Evolutionary conservation across 1,140 invertebrate genomes (phyloP).

Genomic region (Drosophila rufa): DNA sequence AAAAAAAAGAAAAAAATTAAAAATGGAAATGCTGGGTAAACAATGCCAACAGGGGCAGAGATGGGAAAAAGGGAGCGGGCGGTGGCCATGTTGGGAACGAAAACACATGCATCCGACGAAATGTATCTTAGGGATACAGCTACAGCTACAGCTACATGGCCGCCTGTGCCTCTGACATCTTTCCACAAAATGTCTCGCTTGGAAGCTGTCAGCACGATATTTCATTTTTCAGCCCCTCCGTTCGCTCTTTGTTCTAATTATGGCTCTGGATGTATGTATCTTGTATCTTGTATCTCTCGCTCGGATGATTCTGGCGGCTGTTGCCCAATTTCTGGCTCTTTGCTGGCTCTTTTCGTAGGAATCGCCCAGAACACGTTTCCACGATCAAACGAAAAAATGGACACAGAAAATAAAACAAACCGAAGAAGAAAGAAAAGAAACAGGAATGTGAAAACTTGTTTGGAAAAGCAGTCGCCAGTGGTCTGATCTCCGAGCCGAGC

Average conservation of each 20-base stretch:
- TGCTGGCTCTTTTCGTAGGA: conserved; percentile 56
- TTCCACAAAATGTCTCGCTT: conserved; percentile 75
- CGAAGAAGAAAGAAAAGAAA: conserved; percentile 14
- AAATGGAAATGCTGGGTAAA: conserved; percentile 35
- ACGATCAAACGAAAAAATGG: conserved; percentile 53
- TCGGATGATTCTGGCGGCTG: conserved; percentile 38
- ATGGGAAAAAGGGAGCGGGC: conserved; percentile 20
- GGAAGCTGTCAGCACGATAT: conserved; percentile 62
- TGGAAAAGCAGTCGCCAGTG: conserved; percentile 24
- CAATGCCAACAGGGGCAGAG: conserved; percentile 9
- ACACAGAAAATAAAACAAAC: conserved; percentile 30
- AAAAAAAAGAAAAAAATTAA: conserved; percentile 18
- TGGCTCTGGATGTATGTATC: conserved; percentile 43
- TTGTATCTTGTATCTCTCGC: conserved; percentile 47
- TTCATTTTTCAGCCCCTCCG: conserved; percentile 38
- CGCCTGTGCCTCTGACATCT: conserved; percentile 40
- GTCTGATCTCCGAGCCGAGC: conserved; percentile 15
- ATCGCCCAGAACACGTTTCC: conserved; percentile 67
- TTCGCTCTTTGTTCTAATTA: conserved; percentile 73
- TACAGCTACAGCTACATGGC: conserved; percentile 24
- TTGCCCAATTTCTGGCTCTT: conserved; percentile 51
- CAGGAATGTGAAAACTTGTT: conserved; percentile 70
- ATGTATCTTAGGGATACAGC: conserved; percentile 41
- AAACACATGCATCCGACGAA: conserved; percentile 45
- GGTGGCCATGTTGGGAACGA: conserved; percentile 56